Percentiles rank a stretch among this genome's conserved stretches.
Evolutionary conservation across 2,888 invertebrate species (phyloP).

Genomic region (Sphecodes monilicornis): DNA sequence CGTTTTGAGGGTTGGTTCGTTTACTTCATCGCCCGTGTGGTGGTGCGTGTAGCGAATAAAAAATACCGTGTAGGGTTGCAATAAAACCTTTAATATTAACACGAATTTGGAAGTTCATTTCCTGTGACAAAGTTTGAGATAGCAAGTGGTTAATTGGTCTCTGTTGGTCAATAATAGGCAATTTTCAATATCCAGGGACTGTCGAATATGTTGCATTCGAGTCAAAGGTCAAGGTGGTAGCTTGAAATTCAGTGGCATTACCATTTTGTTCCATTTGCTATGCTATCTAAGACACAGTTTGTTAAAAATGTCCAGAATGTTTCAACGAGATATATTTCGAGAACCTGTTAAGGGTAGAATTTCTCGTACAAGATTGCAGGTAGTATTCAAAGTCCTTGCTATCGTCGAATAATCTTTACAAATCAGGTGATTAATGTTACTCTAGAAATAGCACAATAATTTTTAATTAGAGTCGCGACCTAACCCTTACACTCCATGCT

Average conservation of each 20-base stretch:
- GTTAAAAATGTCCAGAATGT: neutral
- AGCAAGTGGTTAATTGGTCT: too few relatives aligned
- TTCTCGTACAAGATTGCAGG: neutral
- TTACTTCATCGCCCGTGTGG: neutral
- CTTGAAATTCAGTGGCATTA: too few relatives aligned
- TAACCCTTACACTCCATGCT: neutral
- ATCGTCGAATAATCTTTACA: neutral
- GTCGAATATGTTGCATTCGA: too few relatives aligned
- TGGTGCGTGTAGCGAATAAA: neutral
- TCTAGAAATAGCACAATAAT: neutral
- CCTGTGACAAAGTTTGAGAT: neutral
- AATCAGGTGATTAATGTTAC: neutral
- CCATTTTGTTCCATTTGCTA: too few relatives aligned
- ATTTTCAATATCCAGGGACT: neutral
- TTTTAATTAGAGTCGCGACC: neutral
- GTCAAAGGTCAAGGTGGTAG: too few relatives aligned
- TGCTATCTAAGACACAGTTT: too few relatives aligned
- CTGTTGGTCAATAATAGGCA: neutral
- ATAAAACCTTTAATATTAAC: neutral
- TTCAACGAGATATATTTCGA: too few relatives aligned
- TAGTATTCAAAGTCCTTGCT: neutral
- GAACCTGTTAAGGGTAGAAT: neutral
- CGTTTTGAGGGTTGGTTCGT: neutral
- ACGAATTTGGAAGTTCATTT: neutral
- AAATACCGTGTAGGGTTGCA: too few relatives aligned